These are phyloP conservation scores for Thalpophila matura DNA, from an alignment of 2,888 invertebrate species.

Conservation along the genomic window DNA sequence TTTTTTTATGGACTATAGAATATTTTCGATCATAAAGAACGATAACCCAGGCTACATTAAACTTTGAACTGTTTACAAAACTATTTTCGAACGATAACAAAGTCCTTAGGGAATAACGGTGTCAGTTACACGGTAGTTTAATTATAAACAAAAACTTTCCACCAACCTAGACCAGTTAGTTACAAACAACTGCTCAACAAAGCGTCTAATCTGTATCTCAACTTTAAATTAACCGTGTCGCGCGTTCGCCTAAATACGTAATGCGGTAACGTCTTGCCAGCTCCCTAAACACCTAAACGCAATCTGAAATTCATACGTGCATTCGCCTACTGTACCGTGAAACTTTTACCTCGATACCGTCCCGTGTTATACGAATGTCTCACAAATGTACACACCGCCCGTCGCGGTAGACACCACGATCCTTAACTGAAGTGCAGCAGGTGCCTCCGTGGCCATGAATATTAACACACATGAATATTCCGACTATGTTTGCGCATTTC, in stretches of 20 bases:
- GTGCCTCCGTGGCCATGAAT: conserved; percentile 82
- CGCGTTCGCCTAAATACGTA: conserved; percentile 53
- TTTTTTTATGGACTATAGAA: too few relatives aligned
- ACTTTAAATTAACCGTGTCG: conserved; percentile 61
- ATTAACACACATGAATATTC: conserved; percentile 88
- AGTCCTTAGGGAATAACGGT: conserved; percentile 32
- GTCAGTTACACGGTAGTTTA: conserved; percentile 41
- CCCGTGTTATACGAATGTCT: conserved; percentile 51
- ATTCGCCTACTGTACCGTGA: conserved; percentile 47
- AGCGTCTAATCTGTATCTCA: conserved; percentile 51
- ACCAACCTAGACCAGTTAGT: conserved; percentile 43
- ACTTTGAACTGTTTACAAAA: background rate
- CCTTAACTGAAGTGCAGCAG: conserved; percentile 76
- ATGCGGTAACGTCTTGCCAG: conserved; percentile 44
- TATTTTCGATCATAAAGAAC: background rate
- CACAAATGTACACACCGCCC: conserved; percentile 47
- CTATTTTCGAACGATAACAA: conserved; percentile 31
- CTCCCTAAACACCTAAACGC: conserved; percentile 60
- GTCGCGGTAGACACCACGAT: conserved; percentile 60
- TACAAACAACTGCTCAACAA: conserved; percentile 45
- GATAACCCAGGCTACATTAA: background rate
- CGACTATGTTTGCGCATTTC: conserved; percentile 84
- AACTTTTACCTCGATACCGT: conserved; percentile 56
- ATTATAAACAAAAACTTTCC: conserved; percentile 48
- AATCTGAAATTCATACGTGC: conserved; percentile 69